phyloP scores from a whole-genome alignment of 2,797 vertebrate species.

The Limosa lapponica region DNA sequence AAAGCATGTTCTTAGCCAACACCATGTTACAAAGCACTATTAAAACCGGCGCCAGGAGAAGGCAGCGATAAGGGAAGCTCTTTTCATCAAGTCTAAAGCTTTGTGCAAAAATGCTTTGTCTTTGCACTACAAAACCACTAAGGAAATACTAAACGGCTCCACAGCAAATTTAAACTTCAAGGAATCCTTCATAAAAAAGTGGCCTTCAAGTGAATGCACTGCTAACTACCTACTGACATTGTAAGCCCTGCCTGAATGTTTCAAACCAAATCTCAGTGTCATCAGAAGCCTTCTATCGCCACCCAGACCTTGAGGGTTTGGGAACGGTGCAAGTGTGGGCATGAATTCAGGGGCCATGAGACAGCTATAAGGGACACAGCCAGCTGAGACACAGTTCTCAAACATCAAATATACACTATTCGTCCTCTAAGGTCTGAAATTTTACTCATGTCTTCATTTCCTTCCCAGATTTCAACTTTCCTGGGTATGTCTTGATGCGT shows the following conservation, averaged over 20 bases:
- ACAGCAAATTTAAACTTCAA: neutral
- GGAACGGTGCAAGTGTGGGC: neutral
- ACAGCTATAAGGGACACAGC: neutral
- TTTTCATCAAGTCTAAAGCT: neutral
- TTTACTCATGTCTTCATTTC: neutral
- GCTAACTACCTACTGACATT: too few species aligned
- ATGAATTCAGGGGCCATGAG: neutral
- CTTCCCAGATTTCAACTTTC: neutral
- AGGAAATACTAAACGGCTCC: neutral
- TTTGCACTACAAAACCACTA: neutral
- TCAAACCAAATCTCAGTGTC: neutral
- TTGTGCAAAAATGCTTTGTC: neutral
- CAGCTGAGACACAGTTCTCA: neutral
- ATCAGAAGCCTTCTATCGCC: neutral
- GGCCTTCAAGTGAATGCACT: neutral
- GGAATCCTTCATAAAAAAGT: neutral
- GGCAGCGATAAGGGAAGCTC: neutral
- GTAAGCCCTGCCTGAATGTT: neutral
- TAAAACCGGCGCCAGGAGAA: neutral
- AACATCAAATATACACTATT: neutral
- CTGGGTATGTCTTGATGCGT: neutral
- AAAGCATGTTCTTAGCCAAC: neutral
- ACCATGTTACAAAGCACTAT: rapidly evolving
- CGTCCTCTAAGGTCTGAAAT: neutral
- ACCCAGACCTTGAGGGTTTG: neutral